A percentile compares a stretch with the other conserved stretches of the same genome.
Conservation (phyloP, 2,797 vertebrate species). For the Crax fasciolata region DNA sequence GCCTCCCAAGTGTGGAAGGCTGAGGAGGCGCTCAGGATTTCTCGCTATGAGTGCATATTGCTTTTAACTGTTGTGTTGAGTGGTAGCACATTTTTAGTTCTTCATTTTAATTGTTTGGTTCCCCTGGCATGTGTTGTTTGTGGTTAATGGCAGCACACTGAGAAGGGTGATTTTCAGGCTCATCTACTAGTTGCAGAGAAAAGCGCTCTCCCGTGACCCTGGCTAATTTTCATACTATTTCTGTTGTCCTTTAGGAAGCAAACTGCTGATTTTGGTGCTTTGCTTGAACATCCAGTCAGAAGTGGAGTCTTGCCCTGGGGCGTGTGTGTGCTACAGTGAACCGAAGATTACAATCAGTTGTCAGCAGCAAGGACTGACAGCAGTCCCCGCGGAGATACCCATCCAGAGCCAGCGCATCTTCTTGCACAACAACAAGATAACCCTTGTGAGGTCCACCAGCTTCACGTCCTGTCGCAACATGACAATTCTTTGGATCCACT, state of each 20-base stretch:
- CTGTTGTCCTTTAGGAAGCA: slow-evolving; percentile 85
- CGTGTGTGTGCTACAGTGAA: slow-evolving; percentile 96
- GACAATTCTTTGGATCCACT: slow-evolving; percentile 96
- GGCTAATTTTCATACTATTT: slow-evolving; percentile 55
- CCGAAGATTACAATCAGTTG: slow-evolving; percentile 96
- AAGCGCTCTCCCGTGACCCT: background rate
- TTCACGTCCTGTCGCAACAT: slow-evolving; percentile 96
- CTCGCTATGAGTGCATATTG: background rate
- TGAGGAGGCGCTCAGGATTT: background rate
- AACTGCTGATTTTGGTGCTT: slow-evolving; percentile 93
- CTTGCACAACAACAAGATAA: slow-evolving; percentile 95
- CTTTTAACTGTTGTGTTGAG: background rate
- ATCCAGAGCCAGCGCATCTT: slow-evolving; percentile 96
- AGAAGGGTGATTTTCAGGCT: background rate
- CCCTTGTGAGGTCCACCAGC: slow-evolving; percentile 90
- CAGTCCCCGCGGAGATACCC: slow-evolving; percentile 93
- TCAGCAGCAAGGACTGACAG: slow-evolving; percentile 95
- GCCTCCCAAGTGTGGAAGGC: background rate
- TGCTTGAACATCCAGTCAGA: slow-evolving; percentile 91
- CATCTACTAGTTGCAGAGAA: background rate
- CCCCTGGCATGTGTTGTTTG: background rate
- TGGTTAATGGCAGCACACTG: background rate
- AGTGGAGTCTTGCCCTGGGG: slow-evolving; percentile 91
- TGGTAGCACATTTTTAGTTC: background rate
- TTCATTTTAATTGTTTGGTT: background rate